Evolutionary conservation across 2,797 vertebrate species (phyloP).

Genomic region (Coregonus suidteri): DNA sequence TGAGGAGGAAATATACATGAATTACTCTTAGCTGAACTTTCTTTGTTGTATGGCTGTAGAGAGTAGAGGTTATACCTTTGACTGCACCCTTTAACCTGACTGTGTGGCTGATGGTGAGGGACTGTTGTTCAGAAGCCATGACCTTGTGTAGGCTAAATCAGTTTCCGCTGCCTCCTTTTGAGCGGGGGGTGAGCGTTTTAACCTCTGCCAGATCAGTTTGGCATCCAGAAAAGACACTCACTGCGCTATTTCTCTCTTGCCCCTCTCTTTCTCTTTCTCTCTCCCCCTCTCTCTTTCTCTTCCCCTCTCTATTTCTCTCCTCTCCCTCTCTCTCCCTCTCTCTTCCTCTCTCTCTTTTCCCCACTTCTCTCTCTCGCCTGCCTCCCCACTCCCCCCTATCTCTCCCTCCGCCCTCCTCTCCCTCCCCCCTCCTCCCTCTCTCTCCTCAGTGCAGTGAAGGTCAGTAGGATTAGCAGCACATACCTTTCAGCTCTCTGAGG

Average conservation of each 20-base stretch:
- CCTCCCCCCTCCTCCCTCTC: constrained; percentile 44
- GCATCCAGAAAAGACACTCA: constrained; percentile 33
- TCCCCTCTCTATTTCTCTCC: neutral
- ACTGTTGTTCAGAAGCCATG: constrained; percentile 41
- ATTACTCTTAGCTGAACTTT: neutral
- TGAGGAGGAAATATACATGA: too few relatives aligned
- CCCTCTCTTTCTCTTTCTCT: constrained; percentile 21
- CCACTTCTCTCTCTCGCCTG: too few relatives aligned
- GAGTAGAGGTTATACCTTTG: neutral
- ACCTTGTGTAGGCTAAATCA: constrained; percentile 65
- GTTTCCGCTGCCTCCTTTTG: constrained; percentile 57
- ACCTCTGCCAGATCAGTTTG: constrained; percentile 67
- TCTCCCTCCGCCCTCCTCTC: constrained; percentile 17
- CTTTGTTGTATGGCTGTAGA: neutral
- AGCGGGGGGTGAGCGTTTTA: constrained; percentile 56
- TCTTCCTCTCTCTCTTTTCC: constrained; percentile 23
- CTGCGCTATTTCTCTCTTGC: constrained; percentile 9
- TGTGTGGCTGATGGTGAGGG: constrained; percentile 18
- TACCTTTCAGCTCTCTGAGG: constrained; percentile 63
- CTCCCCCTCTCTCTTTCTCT: too few relatives aligned
- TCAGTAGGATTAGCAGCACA: constrained; percentile 70
- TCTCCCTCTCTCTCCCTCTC: constrained; percentile 49
- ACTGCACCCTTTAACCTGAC: neutral
- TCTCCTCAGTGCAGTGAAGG: constrained; percentile 62
- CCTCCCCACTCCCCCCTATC: too few relatives aligned